Evolutionary conservation across 1,140 invertebrate species (phyloP).

Genomic region (Drosophila sechellia): DNA sequence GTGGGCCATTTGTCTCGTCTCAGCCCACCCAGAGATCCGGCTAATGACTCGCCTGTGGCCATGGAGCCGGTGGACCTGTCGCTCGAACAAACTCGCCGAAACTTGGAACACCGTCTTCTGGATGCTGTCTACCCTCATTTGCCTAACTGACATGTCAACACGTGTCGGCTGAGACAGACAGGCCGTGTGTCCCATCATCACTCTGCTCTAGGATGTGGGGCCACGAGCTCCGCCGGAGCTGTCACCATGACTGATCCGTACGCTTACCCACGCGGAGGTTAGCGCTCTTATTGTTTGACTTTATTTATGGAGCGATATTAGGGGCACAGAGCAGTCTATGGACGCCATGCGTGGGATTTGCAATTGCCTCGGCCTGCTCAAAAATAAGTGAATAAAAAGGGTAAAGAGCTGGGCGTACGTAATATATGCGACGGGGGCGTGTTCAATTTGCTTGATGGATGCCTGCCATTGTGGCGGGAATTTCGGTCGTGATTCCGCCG

Average conservation of each 20-base stretch:
- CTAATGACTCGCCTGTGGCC: slow-evolving; percentile 64
- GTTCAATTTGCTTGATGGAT: slow-evolving; percentile 73
- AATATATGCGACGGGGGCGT: slow-evolving; percentile 53
- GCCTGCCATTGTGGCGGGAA: slow-evolving; percentile 56
- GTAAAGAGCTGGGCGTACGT: slow-evolving; percentile 42
- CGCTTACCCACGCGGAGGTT: slow-evolving; percentile 49
- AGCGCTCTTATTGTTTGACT: slow-evolving; percentile 61
- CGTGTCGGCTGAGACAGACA: slow-evolving; percentile 44
- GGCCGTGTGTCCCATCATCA: slow-evolving; percentile 54
- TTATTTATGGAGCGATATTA: slow-evolving; percentile 72
- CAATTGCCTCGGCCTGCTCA: slow-evolving; percentile 27
- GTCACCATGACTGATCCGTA: slow-evolving; percentile 61
- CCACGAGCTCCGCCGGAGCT: slow-evolving; percentile 46
- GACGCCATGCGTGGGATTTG: slow-evolving; percentile 44
- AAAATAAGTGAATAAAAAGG: slow-evolving; percentile 30
- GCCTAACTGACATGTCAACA: slow-evolving; percentile 78
- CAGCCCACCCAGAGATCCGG: slow-evolving; percentile 9
- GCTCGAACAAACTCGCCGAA: slow-evolving; percentile 8
- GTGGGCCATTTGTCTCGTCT: slow-evolving; percentile 47
- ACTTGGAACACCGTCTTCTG: slow-evolving; percentile 2
- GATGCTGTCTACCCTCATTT: slow-evolving; percentile 74
- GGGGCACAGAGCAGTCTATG: slow-evolving; percentile 30
- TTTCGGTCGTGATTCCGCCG: slow-evolving; percentile 38
- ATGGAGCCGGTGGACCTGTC: neutral
- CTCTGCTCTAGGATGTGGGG: slow-evolving; percentile 2